Base-by-base conservation (phyloP, 2,888 invertebrate genomes). In the Xestobium rufovillosum region DNA sequence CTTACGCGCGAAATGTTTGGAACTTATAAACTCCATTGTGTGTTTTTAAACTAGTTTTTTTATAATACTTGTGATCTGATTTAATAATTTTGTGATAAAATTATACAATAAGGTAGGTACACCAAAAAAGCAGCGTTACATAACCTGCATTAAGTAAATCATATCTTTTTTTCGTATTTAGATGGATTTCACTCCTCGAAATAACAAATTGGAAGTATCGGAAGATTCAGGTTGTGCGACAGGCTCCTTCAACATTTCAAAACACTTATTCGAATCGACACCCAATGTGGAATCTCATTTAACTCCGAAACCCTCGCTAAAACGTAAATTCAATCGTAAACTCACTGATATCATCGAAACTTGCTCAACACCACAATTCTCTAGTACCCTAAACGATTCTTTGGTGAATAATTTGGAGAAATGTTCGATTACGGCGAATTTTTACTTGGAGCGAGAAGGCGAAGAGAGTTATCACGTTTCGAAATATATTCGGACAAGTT, bases 361-460 rank as follows among this genome's bases (percentile, higher is more conserved):
- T 8, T 19, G n/a, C 23, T n/a, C 23, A n/a, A 8, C 23, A 19
- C 23, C 23, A 8, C 23, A 19, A n/a, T 19, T 19, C 23, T 19
- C 23, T n/a, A 19, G 23, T n/a, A 19, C 23, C n/a, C n/a, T 19
- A 6, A 19, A 19, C 23, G 23, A 19, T 19, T 19, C 23, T 19
- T n/a, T 19, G 6, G 6, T n/a, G 23, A n/a, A 6, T n/a, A 6
- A 19, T n/a, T 19, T 19, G n/a, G 23, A 19, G n/a, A 19, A 19
- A 19, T 19, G 23, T n/a, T 8, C 6, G 23, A 6, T 19, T 6
- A 19, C 23, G 23, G 6, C 23, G 23, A 19, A 19, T 19, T 19
- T 19, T n/a, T 19, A 19, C 23, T 6, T 19, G 23, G 23, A 19
- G n/a, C 23, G 23, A n/a, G 23, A 6, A 19, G 23, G n/a, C n/a